Evolutionary conservation across 2,888 invertebrate species (phyloP).

Genomic region (Priapulus caudatus): DNA sequence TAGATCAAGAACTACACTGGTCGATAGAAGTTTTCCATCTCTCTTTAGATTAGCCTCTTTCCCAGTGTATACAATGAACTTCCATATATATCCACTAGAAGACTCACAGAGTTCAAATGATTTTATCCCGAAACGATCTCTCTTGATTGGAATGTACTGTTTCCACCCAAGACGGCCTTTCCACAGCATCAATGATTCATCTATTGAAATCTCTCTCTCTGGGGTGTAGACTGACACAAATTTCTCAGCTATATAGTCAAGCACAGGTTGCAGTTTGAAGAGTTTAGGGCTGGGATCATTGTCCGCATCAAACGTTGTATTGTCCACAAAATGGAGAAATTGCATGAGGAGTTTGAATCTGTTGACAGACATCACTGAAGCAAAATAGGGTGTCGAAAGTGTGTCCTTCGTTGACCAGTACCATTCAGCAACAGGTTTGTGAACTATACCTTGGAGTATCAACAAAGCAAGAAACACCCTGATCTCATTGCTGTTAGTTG

Average conservation of each 20-base stretch:
- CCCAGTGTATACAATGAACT: too few species aligned
- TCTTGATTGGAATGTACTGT: constrained; percentile 20
- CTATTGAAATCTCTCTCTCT: constrained; percentile 13
- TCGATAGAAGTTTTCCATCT: too few species aligned
- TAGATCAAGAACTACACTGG: too few species aligned
- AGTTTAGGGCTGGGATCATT: too few species aligned
- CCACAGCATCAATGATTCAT: constrained; percentile 19
- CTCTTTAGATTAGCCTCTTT: too few species aligned
- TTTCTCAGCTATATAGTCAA: too few species aligned
- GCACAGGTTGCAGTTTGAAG: too few species aligned
- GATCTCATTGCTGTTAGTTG: too few species aligned
- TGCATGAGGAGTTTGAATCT: not conserved
- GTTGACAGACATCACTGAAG: not conserved
- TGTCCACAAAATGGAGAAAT: constrained; percentile 3
- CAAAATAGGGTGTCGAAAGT: not conserved
- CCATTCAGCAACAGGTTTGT: not conserved
- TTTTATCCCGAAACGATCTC: constrained; percentile 20
- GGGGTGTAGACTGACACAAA: too few species aligned
- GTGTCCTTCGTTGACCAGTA: not conserved
- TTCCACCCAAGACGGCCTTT: constrained; percentile 16
- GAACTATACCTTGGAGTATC: not conserved
- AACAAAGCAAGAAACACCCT: not conserved
- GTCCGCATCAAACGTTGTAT: too few species aligned
- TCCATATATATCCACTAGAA: too few species aligned
- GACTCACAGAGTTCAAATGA: constrained; percentile 15